Evolutionary conservation across 2,797 vertebrate species (phyloP).

Genomic region (Cygnus olor): DNA sequence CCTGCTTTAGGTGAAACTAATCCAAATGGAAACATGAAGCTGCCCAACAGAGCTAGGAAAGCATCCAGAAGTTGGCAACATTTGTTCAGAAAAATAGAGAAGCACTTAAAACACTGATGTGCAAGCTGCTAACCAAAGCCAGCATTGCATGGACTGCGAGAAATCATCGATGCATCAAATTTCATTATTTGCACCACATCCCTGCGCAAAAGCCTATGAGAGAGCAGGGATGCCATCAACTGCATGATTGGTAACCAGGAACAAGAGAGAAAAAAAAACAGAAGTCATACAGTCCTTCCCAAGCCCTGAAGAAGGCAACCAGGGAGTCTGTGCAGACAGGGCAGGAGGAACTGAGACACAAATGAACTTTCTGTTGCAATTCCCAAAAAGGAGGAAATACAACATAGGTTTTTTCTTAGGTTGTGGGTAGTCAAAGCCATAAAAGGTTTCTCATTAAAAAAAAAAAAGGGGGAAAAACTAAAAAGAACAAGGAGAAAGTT

Average conservation of each 20-base stretch:
- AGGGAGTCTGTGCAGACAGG: not conserved
- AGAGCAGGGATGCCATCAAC: not conserved
- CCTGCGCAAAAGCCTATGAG: not conserved
- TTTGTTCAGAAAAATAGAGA: not conserved
- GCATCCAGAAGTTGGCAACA: not conserved
- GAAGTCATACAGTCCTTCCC: not conserved
- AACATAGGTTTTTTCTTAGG: not conserved
- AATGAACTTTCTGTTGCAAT: not conserved
- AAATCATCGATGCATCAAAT: not conserved
- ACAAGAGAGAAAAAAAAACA: not conserved
- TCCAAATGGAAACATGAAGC: not conserved
- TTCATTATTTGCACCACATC: not conserved
- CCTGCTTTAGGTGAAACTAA: not conserved
- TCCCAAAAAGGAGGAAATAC: not conserved
- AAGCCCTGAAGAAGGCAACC: not conserved
- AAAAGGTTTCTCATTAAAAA: not conserved
- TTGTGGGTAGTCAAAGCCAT: not conserved
- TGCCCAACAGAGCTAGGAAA: not conserved
- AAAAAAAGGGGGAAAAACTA: not conserved
- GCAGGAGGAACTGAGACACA: not conserved
- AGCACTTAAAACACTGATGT: not conserved
- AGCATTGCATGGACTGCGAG: not conserved
- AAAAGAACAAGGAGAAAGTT: not conserved
- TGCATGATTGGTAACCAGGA: not conserved
- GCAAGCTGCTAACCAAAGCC: not conserved